phyloP scores from a whole-genome alignment of 2,113 vertebrate genomes.

The Ailuropoda melanoleuca region DNA sequence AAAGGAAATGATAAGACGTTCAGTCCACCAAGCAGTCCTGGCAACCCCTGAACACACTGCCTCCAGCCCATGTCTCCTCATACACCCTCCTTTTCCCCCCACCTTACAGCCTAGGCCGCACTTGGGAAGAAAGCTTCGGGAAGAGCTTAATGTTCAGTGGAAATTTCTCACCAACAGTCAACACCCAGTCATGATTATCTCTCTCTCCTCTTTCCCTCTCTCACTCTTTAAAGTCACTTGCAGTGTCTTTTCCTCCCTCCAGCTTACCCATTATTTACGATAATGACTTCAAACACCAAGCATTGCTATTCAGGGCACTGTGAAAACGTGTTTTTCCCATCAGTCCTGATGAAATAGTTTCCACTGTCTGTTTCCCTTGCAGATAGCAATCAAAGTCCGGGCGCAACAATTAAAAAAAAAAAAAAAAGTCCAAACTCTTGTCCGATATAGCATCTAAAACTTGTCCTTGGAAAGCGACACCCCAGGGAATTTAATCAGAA shows the following conservation, averaged over 20 bases:
- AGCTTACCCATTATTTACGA: slow-evolving; percentile 10
- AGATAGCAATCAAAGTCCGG: slow-evolving; percentile 76
- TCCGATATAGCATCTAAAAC: slow-evolving; percentile 63
- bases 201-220: background rate
- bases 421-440: slow-evolving; percentile 54
- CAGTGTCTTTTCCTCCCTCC: slow-evolving; percentile 3
- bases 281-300: slow-evolving; percentile 67
- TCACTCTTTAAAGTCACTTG: background rate
- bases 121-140: background rate
- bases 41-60: background rate
- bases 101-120: background rate
- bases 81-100: background rate
- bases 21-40: background rate
- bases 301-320: slow-evolving; percentile 64
- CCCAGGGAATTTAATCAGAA: slow-evolving; percentile 70
- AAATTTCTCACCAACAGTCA: slow-evolving; percentile 43
- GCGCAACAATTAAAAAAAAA: slow-evolving; percentile 55
- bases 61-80: background rate
- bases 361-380: slow-evolving; percentile 80
- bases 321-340: slow-evolving; percentile 75
- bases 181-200: background rate
- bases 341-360: slow-evolving; percentile 76
- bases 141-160: background rate
- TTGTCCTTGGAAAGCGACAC: slow-evolving; percentile 76
- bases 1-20: background rate